phyloP scores from a whole-genome alignment of 2,888 invertebrate species.

The Noctua janthina region DNA sequence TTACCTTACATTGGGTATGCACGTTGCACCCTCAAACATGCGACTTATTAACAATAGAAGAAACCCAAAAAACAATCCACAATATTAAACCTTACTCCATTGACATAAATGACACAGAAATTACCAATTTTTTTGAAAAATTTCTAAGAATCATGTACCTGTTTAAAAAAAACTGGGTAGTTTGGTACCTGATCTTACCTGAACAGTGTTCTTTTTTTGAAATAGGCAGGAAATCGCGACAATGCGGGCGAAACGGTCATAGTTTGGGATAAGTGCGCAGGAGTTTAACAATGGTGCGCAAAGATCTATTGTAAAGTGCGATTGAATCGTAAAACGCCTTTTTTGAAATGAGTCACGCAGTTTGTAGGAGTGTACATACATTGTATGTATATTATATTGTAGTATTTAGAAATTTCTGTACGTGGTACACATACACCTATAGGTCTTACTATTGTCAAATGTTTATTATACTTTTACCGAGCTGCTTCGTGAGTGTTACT shows the following conservation, averaged over 20 bases:
- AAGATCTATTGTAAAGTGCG: constrained; percentile 60
- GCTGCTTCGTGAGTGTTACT: background rate
- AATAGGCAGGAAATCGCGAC: constrained; percentile 85
- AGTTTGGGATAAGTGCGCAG: constrained; percentile 72
- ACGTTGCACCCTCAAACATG: constrained; percentile 18
- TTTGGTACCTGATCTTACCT: constrained; percentile 79
- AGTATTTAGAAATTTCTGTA: constrained; percentile 22
- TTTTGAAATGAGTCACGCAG: constrained; percentile 64
- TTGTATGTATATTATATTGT: constrained; percentile 21
- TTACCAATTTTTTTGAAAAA: constrained; percentile 69
- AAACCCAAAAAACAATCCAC: constrained; percentile 33
- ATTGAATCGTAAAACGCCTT: constrained; percentile 65
- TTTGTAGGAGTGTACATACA: constrained; percentile 37
- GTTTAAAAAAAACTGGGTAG: constrained; percentile 73
- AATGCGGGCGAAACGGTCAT: constrained; percentile 79
- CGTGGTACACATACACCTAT: background rate
- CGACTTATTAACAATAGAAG: constrained; percentile 28
- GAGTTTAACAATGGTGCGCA: constrained; percentile 60
- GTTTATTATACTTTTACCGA: background rate
- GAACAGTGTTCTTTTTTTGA: constrained; percentile 68
- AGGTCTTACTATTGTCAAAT: background rate
- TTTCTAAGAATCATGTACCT: constrained; percentile 65
- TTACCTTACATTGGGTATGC: constrained; percentile 26
- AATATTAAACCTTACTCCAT: constrained; percentile 67
- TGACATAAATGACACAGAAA: constrained; percentile 59